phyloP scores from a whole-genome alignment of 1,140 invertebrate species.

The Cepaea nemoralis region DNA sequence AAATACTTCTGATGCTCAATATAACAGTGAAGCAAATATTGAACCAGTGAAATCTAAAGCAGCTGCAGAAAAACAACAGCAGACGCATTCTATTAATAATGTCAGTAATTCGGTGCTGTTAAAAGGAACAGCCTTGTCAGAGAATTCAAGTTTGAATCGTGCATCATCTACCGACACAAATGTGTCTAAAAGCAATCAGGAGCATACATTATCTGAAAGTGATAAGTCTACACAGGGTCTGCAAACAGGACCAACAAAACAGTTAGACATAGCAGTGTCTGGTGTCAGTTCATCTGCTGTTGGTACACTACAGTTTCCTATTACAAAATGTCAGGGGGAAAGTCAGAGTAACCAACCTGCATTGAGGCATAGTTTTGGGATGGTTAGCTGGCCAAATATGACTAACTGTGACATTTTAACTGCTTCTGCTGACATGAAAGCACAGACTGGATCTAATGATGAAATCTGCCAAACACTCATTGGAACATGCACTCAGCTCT shows the following conservation, averaged over 20 bases:
- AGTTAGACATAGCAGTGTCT: not conserved
- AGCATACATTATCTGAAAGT: not conserved
- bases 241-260: not conserved
- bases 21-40: slow-evolving; percentile 25
- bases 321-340: not conserved
- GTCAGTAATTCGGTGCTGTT: not conserved
- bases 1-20: not conserved
- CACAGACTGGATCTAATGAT: not conserved
- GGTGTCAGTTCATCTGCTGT: not conserved
- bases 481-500: not conserved
- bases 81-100: not conserved
- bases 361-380: not conserved
- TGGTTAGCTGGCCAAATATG: not conserved
- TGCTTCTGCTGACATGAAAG: not conserved
- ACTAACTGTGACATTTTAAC: not conserved
- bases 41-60: not conserved
- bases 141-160: not conserved
- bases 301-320: not conserved
- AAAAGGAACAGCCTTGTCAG: not conserved
- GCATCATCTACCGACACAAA: not conserved
- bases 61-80: not conserved
- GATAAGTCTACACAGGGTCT: not conserved
- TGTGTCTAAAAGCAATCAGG: not conserved
- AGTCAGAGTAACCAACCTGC: not conserved
- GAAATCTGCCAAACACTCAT: not conserved